These are phyloP conservation scores for Hypercompe scribonia DNA, from an alignment of 2,888 invertebrate species.

Conservation along the genomic window DNA sequence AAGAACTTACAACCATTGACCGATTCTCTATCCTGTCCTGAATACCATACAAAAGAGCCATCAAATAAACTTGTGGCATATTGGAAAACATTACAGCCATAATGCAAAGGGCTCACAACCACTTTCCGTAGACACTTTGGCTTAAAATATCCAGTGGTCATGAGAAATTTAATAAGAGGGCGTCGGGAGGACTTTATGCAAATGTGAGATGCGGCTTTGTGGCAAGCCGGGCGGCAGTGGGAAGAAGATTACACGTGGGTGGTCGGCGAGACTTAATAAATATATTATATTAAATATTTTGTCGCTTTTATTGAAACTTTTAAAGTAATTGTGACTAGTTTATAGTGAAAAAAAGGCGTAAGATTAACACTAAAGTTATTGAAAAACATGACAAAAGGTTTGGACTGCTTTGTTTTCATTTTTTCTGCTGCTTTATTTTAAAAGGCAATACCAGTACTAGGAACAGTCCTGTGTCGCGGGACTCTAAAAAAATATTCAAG, in stretches of 20 bases:
- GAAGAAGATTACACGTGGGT: conserved; percentile 6
- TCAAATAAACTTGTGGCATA: conserved; percentile 22
- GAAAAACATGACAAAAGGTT: no score
- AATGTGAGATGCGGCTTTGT: conserved; percentile 48
- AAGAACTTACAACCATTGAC: neutral
- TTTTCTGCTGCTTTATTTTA: no score
- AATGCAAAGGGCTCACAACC: conserved; percentile 29
- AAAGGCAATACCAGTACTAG: no score
- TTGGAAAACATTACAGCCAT: conserved; percentile 23
- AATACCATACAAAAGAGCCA: neutral
- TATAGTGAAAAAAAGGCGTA: no score
- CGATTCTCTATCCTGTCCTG: neutral
- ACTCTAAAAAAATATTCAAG: no score
- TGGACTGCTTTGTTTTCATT: no score
- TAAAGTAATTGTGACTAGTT: conserved; percentile 24
- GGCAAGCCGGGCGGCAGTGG: conserved; percentile 11
- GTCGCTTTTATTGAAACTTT: neutral
- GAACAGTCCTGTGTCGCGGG: no score
- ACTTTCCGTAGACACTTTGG: conserved; percentile 30
- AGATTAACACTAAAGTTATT: no score
- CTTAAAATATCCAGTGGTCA: conserved; percentile 52
- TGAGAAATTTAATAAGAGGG: conserved; percentile 63
- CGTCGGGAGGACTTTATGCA: conserved; percentile 57
- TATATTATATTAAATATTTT: neutral
- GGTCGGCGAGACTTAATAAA: neutral